A percentile compares a stretch with the other conserved stretches of the same genome.
Evolutionary conservation across 2,797 vertebrate species (phyloP).

Genomic region (Chromobotia macracanthus): DNA sequence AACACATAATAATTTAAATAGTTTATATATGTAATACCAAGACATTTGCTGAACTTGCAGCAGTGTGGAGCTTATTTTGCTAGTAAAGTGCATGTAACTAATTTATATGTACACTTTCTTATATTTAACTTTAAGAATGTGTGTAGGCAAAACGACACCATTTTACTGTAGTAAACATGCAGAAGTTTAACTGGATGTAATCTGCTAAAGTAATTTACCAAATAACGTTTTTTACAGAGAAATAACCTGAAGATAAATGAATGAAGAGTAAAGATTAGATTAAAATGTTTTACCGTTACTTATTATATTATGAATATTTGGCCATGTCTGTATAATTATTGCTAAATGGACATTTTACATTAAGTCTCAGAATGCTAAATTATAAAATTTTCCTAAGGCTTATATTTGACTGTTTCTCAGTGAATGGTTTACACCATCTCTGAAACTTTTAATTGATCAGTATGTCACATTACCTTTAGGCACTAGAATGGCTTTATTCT

Average conservation of each 20-base stretch:
- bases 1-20: too few species aligned
- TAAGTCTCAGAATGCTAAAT: neutral
- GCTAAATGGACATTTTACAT: neutral
- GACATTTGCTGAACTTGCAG: too few species aligned
- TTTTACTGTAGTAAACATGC: too few species aligned
- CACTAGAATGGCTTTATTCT: neutral
- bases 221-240: neutral
- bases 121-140: too few species aligned
- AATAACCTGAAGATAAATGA: neutral
- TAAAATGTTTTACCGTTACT: neutral
- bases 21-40: too few species aligned
- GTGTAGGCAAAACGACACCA: too few species aligned
- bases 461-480: conserved; percentile 23
- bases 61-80: too few species aligned
- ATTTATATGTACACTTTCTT: too few species aligned
- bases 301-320: neutral
- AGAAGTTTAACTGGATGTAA: too few species aligned
- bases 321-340: neutral
- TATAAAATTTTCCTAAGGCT: neutral
- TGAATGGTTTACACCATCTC: too few species aligned
- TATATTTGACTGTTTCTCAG: too few species aligned
- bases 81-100: too few species aligned
- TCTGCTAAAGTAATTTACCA: neutral
- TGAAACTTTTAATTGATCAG: neutral
- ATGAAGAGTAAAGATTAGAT: neutral